Evolutionary conservation across 2,113 vertebrate genomes (phyloP), one percentile per base, ranked within the genome.

Genomic region (Morone chrysops): DNA sequence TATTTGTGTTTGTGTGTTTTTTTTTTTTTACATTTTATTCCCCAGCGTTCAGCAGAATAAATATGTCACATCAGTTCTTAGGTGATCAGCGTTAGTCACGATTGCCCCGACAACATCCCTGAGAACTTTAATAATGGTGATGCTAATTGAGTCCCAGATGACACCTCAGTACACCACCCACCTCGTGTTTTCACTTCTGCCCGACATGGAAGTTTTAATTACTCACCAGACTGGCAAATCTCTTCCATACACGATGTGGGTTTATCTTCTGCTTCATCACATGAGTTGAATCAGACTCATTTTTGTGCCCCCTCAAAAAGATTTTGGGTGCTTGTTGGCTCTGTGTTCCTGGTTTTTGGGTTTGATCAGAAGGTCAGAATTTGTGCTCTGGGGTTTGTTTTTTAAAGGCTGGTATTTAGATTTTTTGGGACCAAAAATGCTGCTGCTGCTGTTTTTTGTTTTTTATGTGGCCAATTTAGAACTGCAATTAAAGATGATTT

Each of bases 221-320:
- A 85, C 73, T 84, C 82, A 84, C 36, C 50, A 70, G 75, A 71
- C 82, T 69, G 79, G 62, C 68, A 69, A 47, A 71, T 69, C 56
- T 83, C 62, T 41, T 71, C 79, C 72, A 51, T n/a, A 57, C 72
- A 43, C 53, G 6, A 25, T 38, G 81, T 73, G 85, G 73, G 81
- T 77, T 84, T 65, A 69, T 80, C 72, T 72, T 75, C 76, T 54
- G 68, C 75, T 77, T 50, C 25, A 38, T 61, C 65, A 75, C 72
- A 70, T 56, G 40, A 38, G 73, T 4, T 74, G 69, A 82, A 69
- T 82, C 79, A 82, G 31, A 45, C 54, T 18, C 13, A 0, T 18
- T 10, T 72, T 59, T 70, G 76, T 59, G 41, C 57, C 65, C 41
- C 70, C 71, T 57, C 70, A 65, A 51, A 36, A 1, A 2, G 0